Evolutionary conservation across 2,888 invertebrate species (phyloP).

Genomic region (Patella pellucida): DNA sequence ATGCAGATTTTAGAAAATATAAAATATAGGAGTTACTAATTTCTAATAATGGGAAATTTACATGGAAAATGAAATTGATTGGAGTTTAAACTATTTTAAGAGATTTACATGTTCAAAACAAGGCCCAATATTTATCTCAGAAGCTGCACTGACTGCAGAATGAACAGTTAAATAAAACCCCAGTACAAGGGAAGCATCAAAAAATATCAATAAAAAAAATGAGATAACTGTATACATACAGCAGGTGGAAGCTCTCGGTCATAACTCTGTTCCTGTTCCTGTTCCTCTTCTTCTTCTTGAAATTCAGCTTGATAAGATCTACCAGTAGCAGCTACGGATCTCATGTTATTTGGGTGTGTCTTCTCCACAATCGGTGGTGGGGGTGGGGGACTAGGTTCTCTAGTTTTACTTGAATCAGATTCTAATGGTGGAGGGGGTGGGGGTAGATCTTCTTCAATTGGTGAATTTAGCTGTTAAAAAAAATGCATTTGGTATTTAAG

Average conservation of each 20-base stretch:
- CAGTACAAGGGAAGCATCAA: too few relatives aligned
- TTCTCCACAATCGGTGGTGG: conserved; percentile 19
- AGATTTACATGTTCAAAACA: too few relatives aligned
- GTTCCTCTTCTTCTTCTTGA: neutral
- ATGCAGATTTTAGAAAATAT: too few relatives aligned
- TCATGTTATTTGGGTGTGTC: conserved; percentile 9
- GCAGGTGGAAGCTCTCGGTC: conserved; percentile 48
- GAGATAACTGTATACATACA: conserved; percentile 38
- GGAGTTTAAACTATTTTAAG: too few relatives aligned
- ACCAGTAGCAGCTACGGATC: conserved; percentile 1
- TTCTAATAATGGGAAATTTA: too few relatives aligned
- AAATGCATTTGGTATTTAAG: neutral
- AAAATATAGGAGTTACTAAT: too few relatives aligned
- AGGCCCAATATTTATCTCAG: too few relatives aligned
- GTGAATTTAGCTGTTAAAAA: conserved; percentile 39
- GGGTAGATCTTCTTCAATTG: conserved; percentile 60
- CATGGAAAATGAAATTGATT: too few relatives aligned
- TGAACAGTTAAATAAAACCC: too few relatives aligned
- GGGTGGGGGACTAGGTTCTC: conserved; percentile 33
- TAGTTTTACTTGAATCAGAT: conserved; percentile 26
- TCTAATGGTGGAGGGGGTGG: conserved; percentile 58
- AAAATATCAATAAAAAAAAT: neutral
- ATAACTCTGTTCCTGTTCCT: conserved; percentile 13
- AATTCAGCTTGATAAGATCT: neutral
- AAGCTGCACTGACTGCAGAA: too few relatives aligned